Base-by-base conservation (phyloP, 2,888 invertebrate species). In the Campoplex capitator region DNA sequence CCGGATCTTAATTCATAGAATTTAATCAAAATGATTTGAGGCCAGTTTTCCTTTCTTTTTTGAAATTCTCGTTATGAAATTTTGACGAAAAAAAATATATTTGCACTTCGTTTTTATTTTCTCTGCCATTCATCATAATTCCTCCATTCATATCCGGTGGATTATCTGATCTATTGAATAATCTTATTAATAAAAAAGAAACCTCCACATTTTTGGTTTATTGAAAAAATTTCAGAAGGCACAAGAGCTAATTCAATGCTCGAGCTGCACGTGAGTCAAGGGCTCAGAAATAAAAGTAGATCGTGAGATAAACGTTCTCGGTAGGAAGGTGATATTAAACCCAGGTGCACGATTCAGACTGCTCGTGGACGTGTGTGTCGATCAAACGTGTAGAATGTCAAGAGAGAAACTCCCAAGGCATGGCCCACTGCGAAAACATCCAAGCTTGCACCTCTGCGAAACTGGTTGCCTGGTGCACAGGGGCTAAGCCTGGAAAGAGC, bases 281-380 rank as follows among this genome's bases (percentile, higher is more conserved):
- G 38, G 51, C n/a, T 77, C 51, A 74, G 51, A 62, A 84, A 77
- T 65, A 76, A 85, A 54, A 73, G 23, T 11, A 23, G 13, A 23
- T 86, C 79, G 84, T 76, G 74, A 85, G 85, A 88, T 84, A 78
- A 51, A 85, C 81, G 68, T 73, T 78, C 65, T 78, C 80, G 7
- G 71, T 75, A 42, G 51, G 73, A 62, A 56, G 56, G 74, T 67
- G 70, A 85, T 85, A 87, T 87, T 88, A 87, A 87, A 88, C 28
- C 48, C 74, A 58, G 23, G 73, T 80, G 0, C 23, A 23, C 23
- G 76, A 82, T 83, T 58, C 58, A 73, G 54, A 67, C 74, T 28
- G 48, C 56, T 71, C 67, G 23, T 23, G 23, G 68, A 68, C 42
- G 71, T 28, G 48, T 51, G 62, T 76, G 16, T 23, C 23, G 11